Evolutionary conservation across 2,797 vertebrate species (phyloP), one percentile per base, ranked within the genome.

Genomic region (Podargus strigoides): DNA sequence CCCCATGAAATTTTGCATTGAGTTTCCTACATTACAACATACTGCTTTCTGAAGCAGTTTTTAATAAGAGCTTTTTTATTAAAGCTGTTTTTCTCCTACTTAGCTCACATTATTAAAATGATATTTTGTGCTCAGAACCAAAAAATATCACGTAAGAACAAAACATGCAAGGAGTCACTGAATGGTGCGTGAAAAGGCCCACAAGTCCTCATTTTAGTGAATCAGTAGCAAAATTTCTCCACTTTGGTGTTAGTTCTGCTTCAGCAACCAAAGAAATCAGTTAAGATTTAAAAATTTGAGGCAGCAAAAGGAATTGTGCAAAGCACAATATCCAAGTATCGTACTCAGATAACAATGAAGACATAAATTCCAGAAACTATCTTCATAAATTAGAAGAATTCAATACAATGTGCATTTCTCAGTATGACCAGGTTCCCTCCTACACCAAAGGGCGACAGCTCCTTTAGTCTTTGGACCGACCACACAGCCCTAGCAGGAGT

Each of bases 371-470:
- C 41, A 69, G 42, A 37, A 75, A 69, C 12, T 32, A 34, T 22
- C 22, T 66, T 64, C 23, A 72, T 68, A 75, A 87, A 85, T 44
- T 26, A 42, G 68, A 78, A 81, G 3, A 67, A 75, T 5, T 52
- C 34, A 30, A 21, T 13, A 55, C 12, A 69, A 76, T 3, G 2
- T 37, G 11, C 14, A 37, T 12, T 74, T 64, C 34, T 34, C 42
- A 46, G 22, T 47, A 39, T 4, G 22, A 77, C 10, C 8, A 63
- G 8, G 11, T 63, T 77, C n/a, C 24, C 19, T 62, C 56, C 80
- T 60, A 60, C 3, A 47, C 14, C n/a, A 66, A 55, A 52, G 3
- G 4, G 20, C 0, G 0, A 74, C 28, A 34, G 8, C 12, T 73
- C 17, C 52, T 86, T 42, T 23, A 56, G 53, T 14, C 80, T 60